Conservation (phyloP, 1,140 invertebrate species). For the Eupeodes corollae region DNA sequence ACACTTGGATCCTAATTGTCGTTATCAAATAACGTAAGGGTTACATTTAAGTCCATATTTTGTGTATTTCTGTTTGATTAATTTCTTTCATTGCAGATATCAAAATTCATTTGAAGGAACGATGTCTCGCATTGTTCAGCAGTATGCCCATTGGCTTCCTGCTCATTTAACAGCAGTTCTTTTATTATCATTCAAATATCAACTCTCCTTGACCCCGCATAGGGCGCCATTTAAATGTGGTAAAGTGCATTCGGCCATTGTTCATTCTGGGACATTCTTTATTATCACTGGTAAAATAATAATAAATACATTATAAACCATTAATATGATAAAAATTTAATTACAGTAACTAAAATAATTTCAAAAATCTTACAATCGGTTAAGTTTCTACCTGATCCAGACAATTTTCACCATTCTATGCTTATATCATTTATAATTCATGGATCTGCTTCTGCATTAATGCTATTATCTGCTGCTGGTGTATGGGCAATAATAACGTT, state of each 20-base stretch:
- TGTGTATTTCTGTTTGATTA: not conserved
- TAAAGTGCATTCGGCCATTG: slow-evolving; percentile 7
- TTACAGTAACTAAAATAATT: not conserved
- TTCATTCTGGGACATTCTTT: slow-evolving; percentile 21
- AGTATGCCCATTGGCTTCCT: slow-evolving; percentile 32
- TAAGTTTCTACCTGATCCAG: slow-evolving; percentile 2
- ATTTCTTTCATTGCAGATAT: slow-evolving; percentile 15
- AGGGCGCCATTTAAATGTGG: slow-evolving; percentile 13
- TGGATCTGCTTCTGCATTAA: slow-evolving; percentile 2
- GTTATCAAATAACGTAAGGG: slow-evolving; percentile 45
- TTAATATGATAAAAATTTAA: too few species aligned
- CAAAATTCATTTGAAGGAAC: slow-evolving; percentile 26
- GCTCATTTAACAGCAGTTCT: slow-evolving; percentile 29
- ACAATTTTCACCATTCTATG: slow-evolving; percentile 1
- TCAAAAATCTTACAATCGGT: slow-evolving; percentile 2
- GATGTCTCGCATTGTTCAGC: slow-evolving; percentile 19
- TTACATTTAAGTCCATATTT: not conserved
- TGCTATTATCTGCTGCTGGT: not conserved
- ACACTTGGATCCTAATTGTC: slow-evolving; percentile 46
- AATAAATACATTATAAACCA: too few species aligned
- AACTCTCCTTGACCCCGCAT: slow-evolving; percentile 8
- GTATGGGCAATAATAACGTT: slow-evolving; percentile 4
- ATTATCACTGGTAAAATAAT: slow-evolving; percentile 17
- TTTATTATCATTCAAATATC: slow-evolving; percentile 24
- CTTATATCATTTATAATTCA: slow-evolving; percentile 7